A percentile compares a stretch with the other conserved stretches of the same genome.
These are phyloP conservation scores for Conus canariensis DNA, from an alignment of 2,888 invertebrate genomes.

Conservation along the genomic window DNA sequence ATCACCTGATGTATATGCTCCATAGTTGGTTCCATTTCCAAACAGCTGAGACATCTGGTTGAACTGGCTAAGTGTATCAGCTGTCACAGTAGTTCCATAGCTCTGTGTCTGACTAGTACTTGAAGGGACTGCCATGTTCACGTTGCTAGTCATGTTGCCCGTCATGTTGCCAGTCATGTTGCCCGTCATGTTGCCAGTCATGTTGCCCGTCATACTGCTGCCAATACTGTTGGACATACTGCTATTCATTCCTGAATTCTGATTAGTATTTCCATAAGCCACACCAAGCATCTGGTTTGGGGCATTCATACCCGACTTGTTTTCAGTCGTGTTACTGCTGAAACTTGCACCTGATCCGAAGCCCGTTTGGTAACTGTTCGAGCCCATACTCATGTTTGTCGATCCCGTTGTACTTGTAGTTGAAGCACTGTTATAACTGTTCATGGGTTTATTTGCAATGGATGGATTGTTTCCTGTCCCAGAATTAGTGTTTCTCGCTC, in stretches of 20 bases:
- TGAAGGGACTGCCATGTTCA: background rate
- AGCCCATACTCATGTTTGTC: background rate
- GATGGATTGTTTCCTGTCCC: background rate
- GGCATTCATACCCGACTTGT: background rate
- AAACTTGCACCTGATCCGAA: constrained; percentile 8
- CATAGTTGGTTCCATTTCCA: constrained; percentile 14
- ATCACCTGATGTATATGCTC: constrained; percentile 5
- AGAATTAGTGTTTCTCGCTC: background rate
- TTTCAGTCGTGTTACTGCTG: background rate
- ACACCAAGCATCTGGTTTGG: constrained; percentile 18
- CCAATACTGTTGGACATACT: background rate
- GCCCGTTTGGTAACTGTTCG: background rate
- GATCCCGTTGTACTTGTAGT: background rate
- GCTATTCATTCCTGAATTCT: background rate
- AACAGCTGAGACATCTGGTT: constrained; percentile 21
- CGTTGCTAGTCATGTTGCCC: background rate
- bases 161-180: background rate
- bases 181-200: background rate
- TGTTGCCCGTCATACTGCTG: background rate
- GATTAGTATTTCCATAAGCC: background rate
- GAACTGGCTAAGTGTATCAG: constrained; percentile 10
- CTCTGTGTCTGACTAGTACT: background rate
- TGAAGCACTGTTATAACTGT: background rate
- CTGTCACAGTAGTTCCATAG: background rate
- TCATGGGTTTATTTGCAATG: background rate